Percentiles rank a stretch among this genome's conserved stretches.
Evolutionary conservation across 2,888 invertebrate genomes (phyloP).

Genomic region (Phalera bucephala): DNA sequence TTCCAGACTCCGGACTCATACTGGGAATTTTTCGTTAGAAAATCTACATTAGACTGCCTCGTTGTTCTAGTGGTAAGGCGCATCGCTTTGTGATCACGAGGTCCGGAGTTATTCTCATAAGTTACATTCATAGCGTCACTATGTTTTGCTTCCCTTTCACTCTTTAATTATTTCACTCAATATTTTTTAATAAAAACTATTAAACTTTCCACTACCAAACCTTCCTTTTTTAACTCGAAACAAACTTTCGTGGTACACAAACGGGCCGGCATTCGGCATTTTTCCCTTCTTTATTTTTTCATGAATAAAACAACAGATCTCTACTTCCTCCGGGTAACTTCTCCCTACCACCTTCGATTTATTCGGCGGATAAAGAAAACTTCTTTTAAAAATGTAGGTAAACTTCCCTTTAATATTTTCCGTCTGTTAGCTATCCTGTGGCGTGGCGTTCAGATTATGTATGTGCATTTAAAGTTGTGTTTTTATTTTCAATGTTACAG

Average conservation of each 20-base stretch:
- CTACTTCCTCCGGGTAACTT: slow-evolving; percentile 72
- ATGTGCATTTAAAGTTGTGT: slow-evolving; percentile 72
- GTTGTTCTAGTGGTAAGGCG: too few relatives aligned
- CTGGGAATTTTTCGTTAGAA: too few relatives aligned
- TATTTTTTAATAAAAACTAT: too few relatives aligned
- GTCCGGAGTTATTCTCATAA: too few relatives aligned
- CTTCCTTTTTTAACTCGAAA: slow-evolving; percentile 1
- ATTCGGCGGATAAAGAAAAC: slow-evolving; percentile 79
- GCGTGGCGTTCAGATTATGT: slow-evolving; percentile 68
- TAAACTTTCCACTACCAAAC: too few relatives aligned
- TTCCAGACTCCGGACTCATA: too few relatives aligned
- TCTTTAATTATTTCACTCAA: too few relatives aligned
- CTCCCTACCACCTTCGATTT: slow-evolving; percentile 81
- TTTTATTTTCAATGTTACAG: too few relatives aligned
- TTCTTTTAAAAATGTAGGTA: slow-evolving; percentile 79
- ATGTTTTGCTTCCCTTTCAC: too few relatives aligned
- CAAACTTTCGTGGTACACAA: slow-evolving; percentile 14
- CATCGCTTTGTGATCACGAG: too few relatives aligned
- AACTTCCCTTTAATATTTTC: slow-evolving; percentile 79
- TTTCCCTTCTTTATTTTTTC: slow-evolving; percentile 74
- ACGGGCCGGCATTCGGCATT: slow-evolving; percentile 60
- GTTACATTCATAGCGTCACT: too few relatives aligned
- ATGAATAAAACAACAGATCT: slow-evolving; percentile 83
- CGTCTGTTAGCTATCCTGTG: slow-evolving; percentile 71
- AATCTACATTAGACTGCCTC: too few relatives aligned